These are phyloP conservation scores for Diacarnus erythraeanus DNA, from an alignment of 37 sponge, comb jelly and placozoan species.

Conservation along the genomic window DNA sequence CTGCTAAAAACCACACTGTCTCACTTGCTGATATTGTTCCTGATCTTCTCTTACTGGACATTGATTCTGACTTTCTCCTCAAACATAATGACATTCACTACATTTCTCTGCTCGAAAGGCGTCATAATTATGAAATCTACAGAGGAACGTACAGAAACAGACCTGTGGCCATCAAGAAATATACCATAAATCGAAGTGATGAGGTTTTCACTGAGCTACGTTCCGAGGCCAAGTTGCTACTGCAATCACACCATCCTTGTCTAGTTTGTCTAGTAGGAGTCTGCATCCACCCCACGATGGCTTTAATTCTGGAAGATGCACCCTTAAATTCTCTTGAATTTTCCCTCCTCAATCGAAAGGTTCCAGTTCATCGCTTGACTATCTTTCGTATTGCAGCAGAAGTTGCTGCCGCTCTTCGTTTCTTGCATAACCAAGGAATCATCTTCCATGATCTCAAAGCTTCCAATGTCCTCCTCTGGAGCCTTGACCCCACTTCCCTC, in stretches of 20 bases:
- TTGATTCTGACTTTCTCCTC: slow-evolving; percentile 58
- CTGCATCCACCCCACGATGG: slow-evolving; percentile 56
- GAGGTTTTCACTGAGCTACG: slow-evolving; percentile 49
- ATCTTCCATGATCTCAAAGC: slow-evolving; percentile 87
- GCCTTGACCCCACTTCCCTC: slow-evolving; percentile 62
- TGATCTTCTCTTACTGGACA: slow-evolving; percentile 72
- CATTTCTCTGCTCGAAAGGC: slow-evolving; percentile 51
- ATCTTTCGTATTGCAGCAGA: slow-evolving; percentile 70
- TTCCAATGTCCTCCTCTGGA: slow-evolving; percentile 84
- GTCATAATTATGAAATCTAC: slow-evolving; percentile 72
- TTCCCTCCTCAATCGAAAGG: slow-evolving; percentile 46
- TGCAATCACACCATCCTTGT: slow-evolving; percentile 68
- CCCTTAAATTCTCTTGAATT: slow-evolving; percentile 71
- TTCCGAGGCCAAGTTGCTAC: slow-evolving; percentile 64
- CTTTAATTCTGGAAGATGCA: slow-evolving; percentile 81
- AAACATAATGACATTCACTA: slow-evolving; percentile 39
- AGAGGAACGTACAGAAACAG: slow-evolving; percentile 58
- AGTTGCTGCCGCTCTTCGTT: slow-evolving; percentile 73
- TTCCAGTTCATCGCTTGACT: slow-evolving; percentile 58
- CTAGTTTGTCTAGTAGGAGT: slow-evolving; percentile 83
- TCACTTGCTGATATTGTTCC: slow-evolving; percentile 68
- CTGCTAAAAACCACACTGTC: slow-evolving; percentile 33
- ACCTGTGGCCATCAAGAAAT: slow-evolving; percentile 76
- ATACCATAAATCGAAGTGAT: slow-evolving; percentile 22
- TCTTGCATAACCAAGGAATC: slow-evolving; percentile 58